Base-by-base conservation (phyloP, 1,140 invertebrate genomes). In the Anthonomus grandis region DNA sequence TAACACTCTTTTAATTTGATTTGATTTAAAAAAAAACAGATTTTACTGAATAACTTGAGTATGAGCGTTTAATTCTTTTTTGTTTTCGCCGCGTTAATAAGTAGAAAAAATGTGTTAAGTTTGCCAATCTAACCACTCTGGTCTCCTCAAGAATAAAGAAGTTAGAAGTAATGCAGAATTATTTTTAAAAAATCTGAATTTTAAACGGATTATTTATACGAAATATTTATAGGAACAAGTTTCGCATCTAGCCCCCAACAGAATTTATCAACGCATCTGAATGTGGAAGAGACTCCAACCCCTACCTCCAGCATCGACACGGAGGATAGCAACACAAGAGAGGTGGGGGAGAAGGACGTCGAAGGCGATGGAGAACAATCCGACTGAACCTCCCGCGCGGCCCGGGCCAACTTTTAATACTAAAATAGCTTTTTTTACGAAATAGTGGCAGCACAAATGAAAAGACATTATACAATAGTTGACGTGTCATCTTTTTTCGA, bases 281-380 rank as follows among this genome's bases (percentile, higher is more conserved):
- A 65, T 8, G 66, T 69, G 4, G 71, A 71, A 49, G 80, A 81
- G 37, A 80, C 79, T 39, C 72, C 80, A 17, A 82, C 81, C 0
- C 80, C 81, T 6, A 81, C 80, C 2, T 81, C 79, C 57, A 83
- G 80, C 61, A 79, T 81, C 25, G 80, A 81, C 63, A 82, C 80
- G 0, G 80, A 82, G 47, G 80, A 82, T 27, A 80, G 79, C 34
- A 77, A 76, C 48, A 75, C 74, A 18, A 63, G 72, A 8, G 79
- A 82, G 48, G 78, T 80, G 18, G 76, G 76, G 23, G 79, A 81
- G 54, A 73, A 76, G 37, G 80, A 76, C 47, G 78, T 78, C 12
- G 81, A 83, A 57, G 80, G 78, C 44, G 81, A 83, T 58, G 78
- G 77, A 52, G 81, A 83, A 64, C 80, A 79, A 48, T 82, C 80